These are phyloP conservation scores for Sebastes schlegelii DNA, from an alignment of 2,113 vertebrate species.

Conservation along the genomic window DNA sequence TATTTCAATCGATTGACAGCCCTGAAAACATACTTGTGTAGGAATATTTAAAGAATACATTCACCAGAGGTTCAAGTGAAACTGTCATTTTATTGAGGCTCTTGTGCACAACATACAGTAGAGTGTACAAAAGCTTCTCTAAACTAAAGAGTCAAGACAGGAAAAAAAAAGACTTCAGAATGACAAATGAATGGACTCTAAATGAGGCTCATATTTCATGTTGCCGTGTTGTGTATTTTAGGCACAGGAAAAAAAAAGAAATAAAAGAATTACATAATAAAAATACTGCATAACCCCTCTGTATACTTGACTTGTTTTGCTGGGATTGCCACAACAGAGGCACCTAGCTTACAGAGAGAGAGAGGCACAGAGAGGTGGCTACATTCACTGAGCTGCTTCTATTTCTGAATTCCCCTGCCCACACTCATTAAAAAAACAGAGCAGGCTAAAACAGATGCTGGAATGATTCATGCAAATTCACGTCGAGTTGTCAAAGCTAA, in stretches of 20 bases:
- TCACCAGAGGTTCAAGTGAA: not conserved
- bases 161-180: not conserved
- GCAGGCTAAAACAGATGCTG: constrained; percentile 64
- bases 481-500: constrained; percentile 39
- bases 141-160: not conserved
- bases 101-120: not conserved
- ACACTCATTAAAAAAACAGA: constrained; percentile 72
- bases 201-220: not conserved
- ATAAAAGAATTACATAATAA: constrained; percentile 49
- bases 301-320: constrained; percentile 28
- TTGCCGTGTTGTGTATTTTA: not conserved
- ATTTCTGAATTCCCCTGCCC: constrained; percentile 68
- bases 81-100: no score
- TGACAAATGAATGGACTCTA: not conserved
- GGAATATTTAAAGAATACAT: constrained; percentile 1
- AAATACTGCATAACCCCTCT: constrained; percentile 30
- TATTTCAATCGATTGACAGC: no score
- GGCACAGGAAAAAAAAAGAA: not conserved
- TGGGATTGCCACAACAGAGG: constrained; percentile 51
- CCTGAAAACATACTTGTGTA: not conserved
- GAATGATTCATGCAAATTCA: constrained; percentile 71
- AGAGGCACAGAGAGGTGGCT: constrained; percentile 21
- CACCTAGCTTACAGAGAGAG: constrained; percentile 27
- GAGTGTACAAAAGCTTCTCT: not conserved
- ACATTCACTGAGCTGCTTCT: constrained; percentile 57